These are phyloP conservation scores for Corythoichthys haematopterus DNA, from an alignment of 2,113 vertebrate species.

Conservation along the genomic window DNA sequence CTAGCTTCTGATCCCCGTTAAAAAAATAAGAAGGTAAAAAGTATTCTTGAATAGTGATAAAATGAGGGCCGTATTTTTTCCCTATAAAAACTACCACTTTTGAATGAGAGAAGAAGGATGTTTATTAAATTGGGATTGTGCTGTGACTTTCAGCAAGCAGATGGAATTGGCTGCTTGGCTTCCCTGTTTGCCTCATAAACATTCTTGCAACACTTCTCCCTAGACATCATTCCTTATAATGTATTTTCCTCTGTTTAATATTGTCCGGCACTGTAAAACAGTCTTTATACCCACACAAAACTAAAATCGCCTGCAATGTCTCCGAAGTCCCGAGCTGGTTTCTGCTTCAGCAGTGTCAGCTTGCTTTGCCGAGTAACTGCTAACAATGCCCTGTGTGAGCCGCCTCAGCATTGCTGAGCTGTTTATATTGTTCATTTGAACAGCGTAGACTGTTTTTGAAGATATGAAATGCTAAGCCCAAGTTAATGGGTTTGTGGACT, in stretches of 20 bases:
- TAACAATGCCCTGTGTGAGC: slow-evolving; percentile 34
- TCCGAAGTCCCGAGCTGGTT: not conserved
- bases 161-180: not conserved
- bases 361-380: slow-evolving; percentile 26
- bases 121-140: not conserved
- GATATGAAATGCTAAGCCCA: not conserved
- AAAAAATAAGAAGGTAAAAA: not conserved
- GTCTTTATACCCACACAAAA: not conserved
- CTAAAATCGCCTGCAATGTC: not conserved
- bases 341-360: not conserved
- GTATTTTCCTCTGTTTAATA: not conserved
- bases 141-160: not conserved
- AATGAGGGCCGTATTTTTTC: not conserved
- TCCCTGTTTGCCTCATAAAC: not conserved
- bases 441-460: slow-evolving; percentile 12
- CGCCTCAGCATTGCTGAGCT: slow-evolving; percentile 2
- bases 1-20: no score
- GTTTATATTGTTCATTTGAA: not conserved
- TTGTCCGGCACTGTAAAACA: not conserved
- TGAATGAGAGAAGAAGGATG: not conserved
- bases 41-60: not conserved
- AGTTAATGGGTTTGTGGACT: not conserved
- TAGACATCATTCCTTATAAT: not conserved
- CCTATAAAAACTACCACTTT: no score
- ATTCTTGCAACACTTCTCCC: not conserved